phyloP scores from a whole-genome alignment of 2,797 vertebrate genomes.

The Emys orbicularis region DNA sequence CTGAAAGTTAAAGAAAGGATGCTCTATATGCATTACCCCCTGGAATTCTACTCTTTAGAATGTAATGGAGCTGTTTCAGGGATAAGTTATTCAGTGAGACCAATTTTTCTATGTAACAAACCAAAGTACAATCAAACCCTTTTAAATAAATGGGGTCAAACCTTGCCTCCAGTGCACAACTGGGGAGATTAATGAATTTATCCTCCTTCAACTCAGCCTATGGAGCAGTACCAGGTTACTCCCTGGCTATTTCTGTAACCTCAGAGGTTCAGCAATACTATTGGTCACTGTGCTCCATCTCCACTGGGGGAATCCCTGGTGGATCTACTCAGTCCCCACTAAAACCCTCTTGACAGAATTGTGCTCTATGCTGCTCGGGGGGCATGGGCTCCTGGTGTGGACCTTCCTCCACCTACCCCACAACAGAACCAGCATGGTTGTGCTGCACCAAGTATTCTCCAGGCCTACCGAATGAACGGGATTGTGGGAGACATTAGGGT shows the following conservation, averaged over 20 bases:
- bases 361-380: background rate
- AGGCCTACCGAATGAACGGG: background rate
- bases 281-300: background rate
- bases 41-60: slow-evolving; percentile 64
- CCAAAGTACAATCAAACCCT: slow-evolving; percentile 34
- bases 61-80: slow-evolving; percentile 63
- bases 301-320: background rate
- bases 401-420: background rate
- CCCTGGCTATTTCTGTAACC: background rate
- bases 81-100: slow-evolving; percentile 53
- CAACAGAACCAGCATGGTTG: background rate
- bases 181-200: background rate
- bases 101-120: background rate
- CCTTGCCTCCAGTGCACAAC: background rate
- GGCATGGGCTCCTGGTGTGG: background rate
- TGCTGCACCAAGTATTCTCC: background rate
- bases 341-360: background rate
- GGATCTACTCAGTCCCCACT: background rate
- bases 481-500: background rate
- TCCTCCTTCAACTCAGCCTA: background rate
- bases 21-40: slow-evolving; percentile 64
- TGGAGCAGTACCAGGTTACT: background rate
- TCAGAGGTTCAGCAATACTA: background rate
- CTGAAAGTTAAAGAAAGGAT: slow-evolving; percentile 50
- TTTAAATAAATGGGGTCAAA: slow-evolving; percentile 25